phyloP scores from a whole-genome alignment of 2,113 vertebrate species.

The Pelmatolapia mariae region DNA sequence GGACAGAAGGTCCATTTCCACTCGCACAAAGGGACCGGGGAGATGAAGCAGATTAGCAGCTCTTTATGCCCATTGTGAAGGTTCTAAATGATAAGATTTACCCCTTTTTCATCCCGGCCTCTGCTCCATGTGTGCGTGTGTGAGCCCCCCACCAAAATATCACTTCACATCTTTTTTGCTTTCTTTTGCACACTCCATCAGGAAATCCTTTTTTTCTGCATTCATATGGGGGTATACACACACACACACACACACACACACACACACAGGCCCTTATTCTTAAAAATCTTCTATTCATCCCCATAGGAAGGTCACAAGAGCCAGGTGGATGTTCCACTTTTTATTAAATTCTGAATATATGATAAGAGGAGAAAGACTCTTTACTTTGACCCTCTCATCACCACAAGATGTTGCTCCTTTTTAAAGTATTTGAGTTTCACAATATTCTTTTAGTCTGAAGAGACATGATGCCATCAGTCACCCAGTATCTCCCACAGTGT shows the following conservation, averaged over 20 bases:
- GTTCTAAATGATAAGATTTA: conserved; percentile 66
- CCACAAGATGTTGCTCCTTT: background rate
- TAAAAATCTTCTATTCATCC: conserved; percentile 31
- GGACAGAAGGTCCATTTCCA: conserved; percentile 56
- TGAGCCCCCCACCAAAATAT: background rate
- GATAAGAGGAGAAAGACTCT: conserved; percentile 3
- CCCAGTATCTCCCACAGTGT: background rate
- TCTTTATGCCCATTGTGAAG: conserved; percentile 62
- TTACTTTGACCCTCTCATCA: conserved; percentile 7
- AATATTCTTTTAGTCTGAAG: background rate
- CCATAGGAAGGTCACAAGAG: background rate
- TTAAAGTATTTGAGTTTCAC: background rate
- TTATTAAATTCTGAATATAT: conserved; percentile 9
- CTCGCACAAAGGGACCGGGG: conserved; percentile 49
- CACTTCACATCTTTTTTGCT: background rate
- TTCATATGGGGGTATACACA: background rate
- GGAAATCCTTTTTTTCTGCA: background rate
- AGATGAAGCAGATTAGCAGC: conserved; percentile 67
- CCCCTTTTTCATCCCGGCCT: background rate
- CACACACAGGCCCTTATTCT: background rate
- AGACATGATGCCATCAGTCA: background rate
- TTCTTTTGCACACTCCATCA: background rate
- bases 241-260: background rate
- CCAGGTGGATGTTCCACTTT: conserved; percentile 34
- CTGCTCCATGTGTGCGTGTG: background rate